Conservation (phyloP, 1,140 invertebrate genomes). For the Zophobas atratus region DNA sequence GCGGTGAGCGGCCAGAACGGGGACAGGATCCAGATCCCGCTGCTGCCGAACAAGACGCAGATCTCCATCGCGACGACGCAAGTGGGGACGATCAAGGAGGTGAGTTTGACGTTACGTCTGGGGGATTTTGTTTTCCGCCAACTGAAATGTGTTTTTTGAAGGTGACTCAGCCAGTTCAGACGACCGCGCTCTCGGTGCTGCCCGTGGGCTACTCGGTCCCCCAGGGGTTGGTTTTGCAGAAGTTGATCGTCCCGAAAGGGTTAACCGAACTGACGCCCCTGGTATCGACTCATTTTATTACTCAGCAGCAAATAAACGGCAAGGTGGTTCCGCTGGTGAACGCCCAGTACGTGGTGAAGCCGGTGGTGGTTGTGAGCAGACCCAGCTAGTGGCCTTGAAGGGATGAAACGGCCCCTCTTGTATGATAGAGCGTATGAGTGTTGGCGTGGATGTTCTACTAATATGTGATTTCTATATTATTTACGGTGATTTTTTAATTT, state of each 20-base stretch:
- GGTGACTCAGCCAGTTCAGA: constrained; percentile 60
- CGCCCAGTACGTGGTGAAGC: constrained; percentile 66
- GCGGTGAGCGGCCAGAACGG: constrained; percentile 49
- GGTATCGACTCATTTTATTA: constrained; percentile 63
- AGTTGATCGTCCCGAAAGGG: constrained; percentile 63
- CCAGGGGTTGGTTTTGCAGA: constrained; percentile 63
- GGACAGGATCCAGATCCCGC: constrained; percentile 58
- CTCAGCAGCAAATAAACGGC: constrained; percentile 60
- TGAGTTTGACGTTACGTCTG: constrained; percentile 12
- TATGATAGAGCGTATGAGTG: constrained; percentile 16
- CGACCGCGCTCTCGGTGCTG: constrained; percentile 62
- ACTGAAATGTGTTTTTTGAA: constrained; percentile 45
- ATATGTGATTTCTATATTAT: constrained; percentile 33
- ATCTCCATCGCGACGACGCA: constrained; percentile 52
- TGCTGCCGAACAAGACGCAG: constrained; percentile 55
- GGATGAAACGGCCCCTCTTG: background rate
- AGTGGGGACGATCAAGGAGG: constrained; percentile 57
- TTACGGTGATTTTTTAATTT: constrained; percentile 31
- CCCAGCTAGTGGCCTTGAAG: constrained; percentile 61
- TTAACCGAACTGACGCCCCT: constrained; percentile 61
- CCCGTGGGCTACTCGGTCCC: constrained; percentile 63
- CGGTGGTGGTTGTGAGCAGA: constrained; percentile 65
- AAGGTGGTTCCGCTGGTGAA: constrained; percentile 65
- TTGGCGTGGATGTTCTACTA: constrained; percentile 17
- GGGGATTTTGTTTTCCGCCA: background rate